A percentile compares a stretch with the other conserved stretches of the same genome.
These are phyloP conservation scores for Catocala nupta DNA, from an alignment of 2,888 invertebrate species.

Conservation along the genomic window DNA sequence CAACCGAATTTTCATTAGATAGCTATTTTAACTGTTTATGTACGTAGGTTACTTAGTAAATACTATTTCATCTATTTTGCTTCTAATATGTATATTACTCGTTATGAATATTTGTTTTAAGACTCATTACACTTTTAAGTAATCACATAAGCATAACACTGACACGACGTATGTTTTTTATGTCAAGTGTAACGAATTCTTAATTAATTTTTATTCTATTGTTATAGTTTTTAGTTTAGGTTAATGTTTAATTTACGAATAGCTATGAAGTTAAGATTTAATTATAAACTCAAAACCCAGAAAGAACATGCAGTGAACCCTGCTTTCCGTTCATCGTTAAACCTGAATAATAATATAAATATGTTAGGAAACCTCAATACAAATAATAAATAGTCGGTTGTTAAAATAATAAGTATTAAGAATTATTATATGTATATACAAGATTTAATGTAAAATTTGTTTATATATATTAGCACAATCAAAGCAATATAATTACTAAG, in stretches of 20 bases:
- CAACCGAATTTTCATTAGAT: conserved; percentile 63
- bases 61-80: conserved; percentile 40
- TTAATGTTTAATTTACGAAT: conserved; percentile 15
- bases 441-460: background rate
- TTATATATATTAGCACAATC: conserved; percentile 9
- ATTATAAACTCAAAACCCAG: conserved; percentile 14
- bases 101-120: conserved; percentile 28
- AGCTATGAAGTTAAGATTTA: conserved; percentile 8
- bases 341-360: conserved; percentile 1
- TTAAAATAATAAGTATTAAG: no score
- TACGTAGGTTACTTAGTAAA: conserved; percentile 23
- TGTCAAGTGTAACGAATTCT: conserved; percentile 40
- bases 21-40: conserved; percentile 22
- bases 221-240: conserved; percentile 21
- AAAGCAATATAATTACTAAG: conserved; percentile 6
- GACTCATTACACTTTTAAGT: conserved; percentile 38
- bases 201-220: conserved; percentile 27
- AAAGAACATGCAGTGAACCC: conserved; percentile 59
- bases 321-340: conserved; percentile 58
- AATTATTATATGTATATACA: no score
- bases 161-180: conserved; percentile 30
- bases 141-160: conserved; percentile 47
- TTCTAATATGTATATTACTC: conserved; percentile 40
- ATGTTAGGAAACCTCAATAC: no score
- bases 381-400: no score